These are phyloP conservation scores for Microhierax caerulescens DNA, from an alignment of 2,797 vertebrate species.

Conservation along the genomic window DNA sequence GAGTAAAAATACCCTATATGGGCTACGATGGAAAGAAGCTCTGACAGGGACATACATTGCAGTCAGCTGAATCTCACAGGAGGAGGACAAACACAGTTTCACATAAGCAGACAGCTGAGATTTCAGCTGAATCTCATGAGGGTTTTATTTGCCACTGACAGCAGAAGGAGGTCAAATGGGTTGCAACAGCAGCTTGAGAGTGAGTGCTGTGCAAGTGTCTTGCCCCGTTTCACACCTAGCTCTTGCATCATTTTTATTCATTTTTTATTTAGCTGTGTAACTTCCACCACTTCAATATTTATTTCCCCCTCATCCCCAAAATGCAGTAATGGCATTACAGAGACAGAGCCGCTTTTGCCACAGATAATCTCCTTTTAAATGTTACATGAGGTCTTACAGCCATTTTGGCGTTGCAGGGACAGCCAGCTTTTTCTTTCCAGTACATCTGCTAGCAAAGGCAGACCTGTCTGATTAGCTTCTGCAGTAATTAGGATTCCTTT, in stretches of 20 bases:
- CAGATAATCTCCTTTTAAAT: not conserved
- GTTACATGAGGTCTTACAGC: not conserved
- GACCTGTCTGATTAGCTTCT: not conserved
- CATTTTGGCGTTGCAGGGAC: not conserved
- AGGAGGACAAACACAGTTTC: not conserved
- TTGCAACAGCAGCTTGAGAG: not conserved
- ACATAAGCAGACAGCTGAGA: not conserved
- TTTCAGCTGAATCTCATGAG: not conserved
- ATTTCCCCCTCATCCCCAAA: not conserved
- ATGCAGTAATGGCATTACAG: not conserved
- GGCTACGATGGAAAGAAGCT: not conserved
- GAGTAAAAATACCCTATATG: not conserved
- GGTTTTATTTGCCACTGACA: not conserved
- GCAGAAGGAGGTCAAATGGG: not conserved
- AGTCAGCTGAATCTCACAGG: not conserved
- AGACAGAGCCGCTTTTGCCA: not conserved
- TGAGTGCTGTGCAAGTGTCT: rapidly evolving
- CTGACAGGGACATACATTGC: not conserved
- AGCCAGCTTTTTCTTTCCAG: not conserved
- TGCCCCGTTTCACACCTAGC: not conserved
- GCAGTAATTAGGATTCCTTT: not conserved
- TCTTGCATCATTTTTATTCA: not conserved
- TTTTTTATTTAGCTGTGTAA: not conserved
- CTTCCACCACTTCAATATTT: not conserved
- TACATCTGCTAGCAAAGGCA: not conserved